Conservation (phyloP, 1,140 invertebrate species). For the Heliconius eleuchia region DNA sequence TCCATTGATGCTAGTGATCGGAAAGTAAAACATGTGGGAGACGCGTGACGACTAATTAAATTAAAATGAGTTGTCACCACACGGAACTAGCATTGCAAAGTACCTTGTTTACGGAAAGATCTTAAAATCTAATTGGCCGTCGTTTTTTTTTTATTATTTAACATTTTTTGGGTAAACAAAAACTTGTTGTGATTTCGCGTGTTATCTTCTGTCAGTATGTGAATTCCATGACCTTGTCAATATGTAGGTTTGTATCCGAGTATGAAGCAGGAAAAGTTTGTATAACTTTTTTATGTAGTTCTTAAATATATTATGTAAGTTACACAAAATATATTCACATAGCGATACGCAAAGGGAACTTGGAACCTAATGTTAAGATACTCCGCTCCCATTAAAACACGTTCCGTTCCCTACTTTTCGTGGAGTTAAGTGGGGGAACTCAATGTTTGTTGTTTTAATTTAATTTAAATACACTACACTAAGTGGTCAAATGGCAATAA, state of each 20-base stretch:
- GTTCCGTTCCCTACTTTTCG: too few species aligned
- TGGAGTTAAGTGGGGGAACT: too few species aligned
- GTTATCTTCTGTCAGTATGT: constrained; percentile 7
- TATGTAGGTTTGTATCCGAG: background rate
- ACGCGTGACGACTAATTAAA: background rate
- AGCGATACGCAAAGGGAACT: too few species aligned
- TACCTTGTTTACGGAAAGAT: constrained; percentile 35
- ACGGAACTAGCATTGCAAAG: constrained; percentile 19
- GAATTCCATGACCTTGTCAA: background rate
- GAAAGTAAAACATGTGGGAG: too few species aligned
- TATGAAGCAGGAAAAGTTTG: background rate
- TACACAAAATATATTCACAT: too few species aligned
- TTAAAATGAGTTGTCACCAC: constrained; percentile 10
- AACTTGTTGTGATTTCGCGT: constrained; percentile 11
- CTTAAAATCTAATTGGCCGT: constrained; percentile 1
- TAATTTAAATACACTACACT: too few species aligned
- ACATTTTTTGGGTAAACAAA: constrained; percentile 19
- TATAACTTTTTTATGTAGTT: background rate
- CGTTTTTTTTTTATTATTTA: background rate
- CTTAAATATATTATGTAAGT: background rate
- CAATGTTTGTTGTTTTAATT: too few species aligned
- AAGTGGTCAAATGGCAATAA: too few species aligned
- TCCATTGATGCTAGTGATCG: too few species aligned
- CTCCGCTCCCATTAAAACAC: too few species aligned
- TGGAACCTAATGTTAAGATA: too few species aligned